Percentiles rank a stretch among this genome's conserved stretches.
phyloP scores from a whole-genome alignment of 2,797 vertebrate genomes.

The Lithobates pipiens region DNA sequence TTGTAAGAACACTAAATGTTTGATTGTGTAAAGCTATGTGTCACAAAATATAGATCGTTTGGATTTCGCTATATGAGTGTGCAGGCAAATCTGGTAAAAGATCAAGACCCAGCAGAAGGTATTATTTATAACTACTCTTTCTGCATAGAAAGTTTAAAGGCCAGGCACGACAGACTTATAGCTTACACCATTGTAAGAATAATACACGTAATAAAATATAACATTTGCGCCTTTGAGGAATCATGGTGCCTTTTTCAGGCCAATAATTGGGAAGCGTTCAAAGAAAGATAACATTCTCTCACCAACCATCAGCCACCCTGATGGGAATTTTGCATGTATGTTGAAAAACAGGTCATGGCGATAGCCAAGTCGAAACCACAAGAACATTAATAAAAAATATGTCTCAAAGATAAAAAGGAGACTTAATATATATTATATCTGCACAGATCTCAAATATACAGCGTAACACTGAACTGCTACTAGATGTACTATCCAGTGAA shows the following conservation, averaged over 20 bases:
- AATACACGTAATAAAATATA: conserved; percentile 36
- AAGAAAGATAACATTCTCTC: conserved; percentile 38
- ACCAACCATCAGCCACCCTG: background rate
- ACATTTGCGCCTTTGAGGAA: conserved; percentile 33
- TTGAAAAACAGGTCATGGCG: background rate
- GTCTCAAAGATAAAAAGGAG: background rate
- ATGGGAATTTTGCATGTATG: background rate
- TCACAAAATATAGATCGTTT: too few species aligned
- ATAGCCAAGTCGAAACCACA: background rate
- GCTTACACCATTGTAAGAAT: background rate
- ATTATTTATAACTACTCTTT: too few species aligned
- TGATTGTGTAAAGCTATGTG: too few species aligned
- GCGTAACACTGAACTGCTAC: conserved; percentile 65
- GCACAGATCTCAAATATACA: conserved; percentile 60
- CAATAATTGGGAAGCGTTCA: conserved; percentile 46
- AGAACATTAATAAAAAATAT: conserved; percentile 2
- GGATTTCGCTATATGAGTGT: too few species aligned
- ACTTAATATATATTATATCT: conserved; percentile 12
- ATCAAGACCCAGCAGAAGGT: too few species aligned
- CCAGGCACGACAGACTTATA: background rate
- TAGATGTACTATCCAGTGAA: conserved; percentile 71
- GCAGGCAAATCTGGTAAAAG: too few species aligned
- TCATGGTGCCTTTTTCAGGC: conserved; percentile 28
- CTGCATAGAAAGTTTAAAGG: too few species aligned
- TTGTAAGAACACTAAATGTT: too few species aligned